Conservation (phyloP, 2,113 vertebrate genomes). For the Bostrychus sinensis region DNA sequence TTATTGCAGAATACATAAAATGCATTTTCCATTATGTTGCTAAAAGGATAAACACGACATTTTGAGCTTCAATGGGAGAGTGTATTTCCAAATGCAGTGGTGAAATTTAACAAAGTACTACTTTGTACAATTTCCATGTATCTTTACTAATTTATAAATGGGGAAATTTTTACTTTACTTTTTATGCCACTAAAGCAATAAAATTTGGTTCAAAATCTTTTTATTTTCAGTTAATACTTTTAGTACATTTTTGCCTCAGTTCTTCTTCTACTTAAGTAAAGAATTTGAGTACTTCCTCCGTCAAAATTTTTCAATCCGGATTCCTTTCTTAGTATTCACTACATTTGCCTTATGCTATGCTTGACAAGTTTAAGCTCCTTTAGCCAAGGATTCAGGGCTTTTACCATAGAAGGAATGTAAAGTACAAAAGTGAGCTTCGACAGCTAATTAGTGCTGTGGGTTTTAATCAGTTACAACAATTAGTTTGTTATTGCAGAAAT, state of each 20-base stretch:
- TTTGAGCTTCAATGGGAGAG: constrained; percentile 11
- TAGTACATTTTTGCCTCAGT: too few relatives aligned
- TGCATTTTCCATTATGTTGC: background rate
- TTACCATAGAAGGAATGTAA: constrained; percentile 37
- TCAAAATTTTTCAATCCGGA: background rate
- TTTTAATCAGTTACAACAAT: constrained; percentile 10
- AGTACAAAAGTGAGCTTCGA: constrained; percentile 20
- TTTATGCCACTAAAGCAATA: too few relatives aligned
- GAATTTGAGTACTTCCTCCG: too few relatives aligned
- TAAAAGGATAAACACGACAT: background rate
- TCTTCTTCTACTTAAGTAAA: too few relatives aligned
- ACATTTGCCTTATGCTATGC: constrained; percentile 10
- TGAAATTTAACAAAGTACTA: too few relatives aligned
- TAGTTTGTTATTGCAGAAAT: constrained; percentile 6
- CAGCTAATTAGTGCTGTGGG: constrained; percentile 27
- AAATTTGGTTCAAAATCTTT: too few relatives aligned
- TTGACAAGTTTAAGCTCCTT: constrained; percentile 54
- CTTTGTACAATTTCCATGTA: too few relatives aligned
- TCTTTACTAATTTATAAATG: too few relatives aligned
- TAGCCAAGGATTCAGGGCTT: constrained; percentile 38
- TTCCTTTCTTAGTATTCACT: constrained; percentile 25
- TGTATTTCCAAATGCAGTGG: constrained; percentile 6
- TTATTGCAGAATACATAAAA: background rate
- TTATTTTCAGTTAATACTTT: too few relatives aligned
- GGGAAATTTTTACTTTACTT: too few relatives aligned